A percentile compares a stretch with the other conserved stretches of the same genome.
phyloP scores from a whole-genome alignment of 2,797 vertebrate genomes.

The Clarias platycephalus region DNA sequence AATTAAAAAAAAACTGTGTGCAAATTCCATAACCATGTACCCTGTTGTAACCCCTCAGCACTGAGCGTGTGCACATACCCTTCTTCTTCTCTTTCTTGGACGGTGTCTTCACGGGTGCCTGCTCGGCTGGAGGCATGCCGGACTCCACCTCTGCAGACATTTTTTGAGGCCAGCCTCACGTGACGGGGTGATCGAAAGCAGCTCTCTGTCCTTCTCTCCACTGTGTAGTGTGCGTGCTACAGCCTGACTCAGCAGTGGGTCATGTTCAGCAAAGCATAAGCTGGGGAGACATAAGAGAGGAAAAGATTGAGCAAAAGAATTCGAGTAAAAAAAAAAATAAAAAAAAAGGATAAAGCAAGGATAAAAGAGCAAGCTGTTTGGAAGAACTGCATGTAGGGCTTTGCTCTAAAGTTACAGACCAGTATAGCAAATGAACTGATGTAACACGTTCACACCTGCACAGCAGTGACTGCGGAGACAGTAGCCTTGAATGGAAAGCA shows the following conservation, averaged over 20 bases:
- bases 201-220: conserved; percentile 37
- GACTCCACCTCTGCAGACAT: conserved; percentile 82
- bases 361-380: background rate
- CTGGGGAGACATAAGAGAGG: conserved; percentile 29
- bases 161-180: conserved; percentile 61
- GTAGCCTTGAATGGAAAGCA: no score
- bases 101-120: conserved; percentile 65
- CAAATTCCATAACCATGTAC: conserved; percentile 13
- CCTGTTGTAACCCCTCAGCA: background rate
- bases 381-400: background rate
- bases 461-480: no score
- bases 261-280: conserved; percentile 52
- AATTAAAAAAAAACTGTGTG: background rate
- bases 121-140: conserved; percentile 66
- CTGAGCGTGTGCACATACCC: conserved; percentile 65
- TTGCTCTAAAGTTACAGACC: background rate
- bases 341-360: background rate
- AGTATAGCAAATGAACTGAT: no score
- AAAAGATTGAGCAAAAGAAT: conserved; percentile 29
- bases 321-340: background rate
- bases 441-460: no score
- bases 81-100: conserved; percentile 85
- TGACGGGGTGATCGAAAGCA: conserved; percentile 46
- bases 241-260: conserved; percentile 53
- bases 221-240: conserved; percentile 42